Evolutionary conservation across 2,113 vertebrate species (phyloP).

Genomic region (Psettodes erumei): DNA sequence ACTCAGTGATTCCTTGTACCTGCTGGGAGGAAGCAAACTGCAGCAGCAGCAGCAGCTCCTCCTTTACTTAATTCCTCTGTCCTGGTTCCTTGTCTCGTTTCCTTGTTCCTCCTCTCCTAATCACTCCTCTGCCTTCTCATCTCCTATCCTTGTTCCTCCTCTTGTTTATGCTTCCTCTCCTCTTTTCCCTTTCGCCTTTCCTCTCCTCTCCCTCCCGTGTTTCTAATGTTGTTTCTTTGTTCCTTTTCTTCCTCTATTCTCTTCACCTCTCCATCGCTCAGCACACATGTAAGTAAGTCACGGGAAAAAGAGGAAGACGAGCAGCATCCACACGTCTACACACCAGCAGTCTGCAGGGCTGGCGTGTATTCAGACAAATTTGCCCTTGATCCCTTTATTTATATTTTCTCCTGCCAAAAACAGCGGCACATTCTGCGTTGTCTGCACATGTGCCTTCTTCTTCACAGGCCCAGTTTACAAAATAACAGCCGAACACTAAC

Average conservation of each 20-base stretch:
- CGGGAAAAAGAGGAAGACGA: not conserved
- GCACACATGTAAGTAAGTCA: conserved; percentile 1
- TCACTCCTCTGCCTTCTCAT: not conserved
- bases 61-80: not conserved
- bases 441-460: conserved; percentile 23
- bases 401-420: conserved; percentile 45
- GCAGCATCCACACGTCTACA: conserved; percentile 1
- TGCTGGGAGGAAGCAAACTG: not conserved
- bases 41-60: not conserved
- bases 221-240: not conserved
- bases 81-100: not conserved
- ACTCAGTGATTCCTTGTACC: conserved; percentile 1
- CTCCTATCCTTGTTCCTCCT: not conserved
- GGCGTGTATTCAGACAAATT: conserved; percentile 26
- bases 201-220: not conserved
- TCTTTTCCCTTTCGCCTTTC: not conserved
- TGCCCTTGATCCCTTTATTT: conserved; percentile 53
- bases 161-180: too few species aligned
- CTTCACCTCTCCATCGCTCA: too few species aligned
- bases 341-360: conserved; percentile 3
- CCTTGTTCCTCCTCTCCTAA: not conserved
- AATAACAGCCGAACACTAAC: conserved; percentile 38
- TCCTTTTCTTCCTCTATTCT: not conserved
- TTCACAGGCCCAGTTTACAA: conserved; percentile 14
- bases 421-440: conserved; percentile 35